phyloP scores from a whole-genome alignment of 64 coral and sea anemone species.

The Stichodactyla helianthus region DNA sequence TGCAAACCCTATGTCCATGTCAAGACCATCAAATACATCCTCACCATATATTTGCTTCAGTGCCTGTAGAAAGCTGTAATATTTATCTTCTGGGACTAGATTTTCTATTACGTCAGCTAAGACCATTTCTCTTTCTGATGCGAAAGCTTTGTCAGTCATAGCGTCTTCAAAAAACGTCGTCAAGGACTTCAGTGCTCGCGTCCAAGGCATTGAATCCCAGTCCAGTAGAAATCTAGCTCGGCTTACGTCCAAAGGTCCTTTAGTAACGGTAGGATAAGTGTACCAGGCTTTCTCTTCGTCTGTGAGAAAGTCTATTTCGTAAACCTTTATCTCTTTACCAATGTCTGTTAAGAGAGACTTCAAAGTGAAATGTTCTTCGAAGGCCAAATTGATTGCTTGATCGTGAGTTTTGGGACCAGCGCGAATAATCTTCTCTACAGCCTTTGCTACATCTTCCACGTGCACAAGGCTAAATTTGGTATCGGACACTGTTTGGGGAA shows the following conservation, averaged over 20 bases:
- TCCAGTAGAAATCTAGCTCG: constrained; percentile 62
- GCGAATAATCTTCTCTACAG: constrained; percentile 56
- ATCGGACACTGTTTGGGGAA: constrained; percentile 67
- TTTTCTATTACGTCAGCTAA: constrained; percentile 82
- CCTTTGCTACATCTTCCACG: constrained; percentile 85
- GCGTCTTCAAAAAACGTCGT: constrained; percentile 68
- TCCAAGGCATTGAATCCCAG: constrained; percentile 87
- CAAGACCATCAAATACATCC: constrained; percentile 72
- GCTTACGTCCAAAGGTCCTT: constrained; percentile 76
- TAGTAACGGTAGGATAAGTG: constrained; percentile 75
- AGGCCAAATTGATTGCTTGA: constrained; percentile 84
- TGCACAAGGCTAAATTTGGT: constrained; percentile 81
- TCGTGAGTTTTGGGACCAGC: constrained; percentile 59
- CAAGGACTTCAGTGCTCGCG: constrained; percentile 32
- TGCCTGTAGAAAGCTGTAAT: constrained; percentile 37
- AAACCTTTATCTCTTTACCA: constrained; percentile 47
- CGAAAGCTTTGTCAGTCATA: constrained; percentile 67
- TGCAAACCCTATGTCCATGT: constrained; percentile 65
- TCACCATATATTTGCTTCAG: constrained; percentile 69
- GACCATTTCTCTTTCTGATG: constrained; percentile 82
- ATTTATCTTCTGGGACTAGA: constrained; percentile 73
- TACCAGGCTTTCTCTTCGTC: constrained; percentile 87
- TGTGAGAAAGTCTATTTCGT: constrained; percentile 57
- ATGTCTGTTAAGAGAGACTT: constrained; percentile 67
- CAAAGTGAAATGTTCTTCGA: constrained; percentile 87